phyloP scores from a whole-genome alignment of 2,888 invertebrate species.

The Agrotis puta region DNA sequence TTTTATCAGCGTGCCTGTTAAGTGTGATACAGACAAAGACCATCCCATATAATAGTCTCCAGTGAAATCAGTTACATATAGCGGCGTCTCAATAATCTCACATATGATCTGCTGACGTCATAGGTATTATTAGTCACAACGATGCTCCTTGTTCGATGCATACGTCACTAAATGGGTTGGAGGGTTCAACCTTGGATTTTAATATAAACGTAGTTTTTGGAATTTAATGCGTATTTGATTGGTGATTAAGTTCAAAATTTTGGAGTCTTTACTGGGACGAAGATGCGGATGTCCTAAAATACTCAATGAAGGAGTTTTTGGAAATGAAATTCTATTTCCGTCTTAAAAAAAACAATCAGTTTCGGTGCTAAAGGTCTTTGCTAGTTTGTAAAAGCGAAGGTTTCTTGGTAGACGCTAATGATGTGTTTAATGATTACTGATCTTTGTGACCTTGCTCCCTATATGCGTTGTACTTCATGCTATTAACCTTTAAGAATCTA shows the following conservation, averaged over 20 bases:
- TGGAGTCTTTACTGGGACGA: not conserved
- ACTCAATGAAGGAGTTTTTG: not conserved
- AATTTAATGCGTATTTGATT: slow-evolving; percentile 40
- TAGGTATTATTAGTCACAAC: slow-evolving; percentile 69
- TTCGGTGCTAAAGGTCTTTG: slow-evolving; percentile 3
- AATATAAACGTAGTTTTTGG: slow-evolving; percentile 10
- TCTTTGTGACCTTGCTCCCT: slow-evolving; percentile 58
- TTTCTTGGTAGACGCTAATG: slow-evolving; percentile 51
- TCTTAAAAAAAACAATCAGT: not conserved
- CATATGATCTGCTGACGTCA: slow-evolving; percentile 76
- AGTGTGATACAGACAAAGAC: slow-evolving; percentile 38
- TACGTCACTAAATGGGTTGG: slow-evolving; percentile 57
- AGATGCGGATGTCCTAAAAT: not conserved
- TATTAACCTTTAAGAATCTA: slow-evolving; percentile 61
- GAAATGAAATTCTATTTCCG: slow-evolving; percentile 2
- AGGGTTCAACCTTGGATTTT: slow-evolving; percentile 36
- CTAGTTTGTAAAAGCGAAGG: slow-evolving; percentile 24
- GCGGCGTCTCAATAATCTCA: slow-evolving; percentile 60
- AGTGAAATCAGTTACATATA: slow-evolving; percentile 56
- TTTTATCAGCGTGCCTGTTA: slow-evolving; percentile 1
- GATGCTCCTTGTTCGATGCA: slow-evolving; percentile 68
- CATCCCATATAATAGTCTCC: slow-evolving; percentile 21
- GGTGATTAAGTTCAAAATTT: slow-evolving; percentile 8
- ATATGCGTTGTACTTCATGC: slow-evolving; percentile 41
- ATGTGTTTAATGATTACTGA: slow-evolving; percentile 56